Base-by-base conservation (phyloP, 2,113 vertebrate genomes). In the Ranitomeya variabilis region DNA sequence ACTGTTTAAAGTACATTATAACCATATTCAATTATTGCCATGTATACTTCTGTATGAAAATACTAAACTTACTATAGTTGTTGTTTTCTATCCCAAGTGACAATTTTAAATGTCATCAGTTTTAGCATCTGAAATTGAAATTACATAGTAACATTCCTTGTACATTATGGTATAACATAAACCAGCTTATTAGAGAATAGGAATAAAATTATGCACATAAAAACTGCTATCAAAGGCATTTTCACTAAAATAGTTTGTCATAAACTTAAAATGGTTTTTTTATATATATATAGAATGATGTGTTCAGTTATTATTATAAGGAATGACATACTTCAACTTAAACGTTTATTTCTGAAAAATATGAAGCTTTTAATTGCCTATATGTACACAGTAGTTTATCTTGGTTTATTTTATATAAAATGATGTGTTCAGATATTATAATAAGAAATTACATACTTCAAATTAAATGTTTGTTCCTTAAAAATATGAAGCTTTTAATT, bases 61-160 rank as follows among this genome's bases (percentile, higher is more conserved):
- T 57, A 59, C 18, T 62, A 7, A 62, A 31, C 2, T 81, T 37
- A 37, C 18, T 18, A 13, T 79, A 10, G 19, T 37, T 18, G 3
- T 37, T 37, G 45, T 64, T 81, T 62, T 45, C 57, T 21, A 37
- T 81, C 59, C 18, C 18, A 16, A 45, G 16, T 60, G 59, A 62
- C 80, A 64, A 6, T 3, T 0, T 10, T 45, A 14, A 81, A 62
- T 81, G 59, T 13, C 55, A 81, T 19, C 9, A 62, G 55, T 64
- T 64, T 62, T 62, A 62, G 57, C 59, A 45, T 18, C 14, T 37
- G 80, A 26, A 37, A 60, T 62, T 18, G 15, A 81, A 64, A 81
- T 37, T 81, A 37, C 59, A 45, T 37, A 62, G 80, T 81, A 62
- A 81, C 57, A 37, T 81, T 81, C 80, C 9, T 45, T 81, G 18